Conservation (phyloP, 2,113 vertebrate species). For the Deroptyus accipitrinus region DNA sequence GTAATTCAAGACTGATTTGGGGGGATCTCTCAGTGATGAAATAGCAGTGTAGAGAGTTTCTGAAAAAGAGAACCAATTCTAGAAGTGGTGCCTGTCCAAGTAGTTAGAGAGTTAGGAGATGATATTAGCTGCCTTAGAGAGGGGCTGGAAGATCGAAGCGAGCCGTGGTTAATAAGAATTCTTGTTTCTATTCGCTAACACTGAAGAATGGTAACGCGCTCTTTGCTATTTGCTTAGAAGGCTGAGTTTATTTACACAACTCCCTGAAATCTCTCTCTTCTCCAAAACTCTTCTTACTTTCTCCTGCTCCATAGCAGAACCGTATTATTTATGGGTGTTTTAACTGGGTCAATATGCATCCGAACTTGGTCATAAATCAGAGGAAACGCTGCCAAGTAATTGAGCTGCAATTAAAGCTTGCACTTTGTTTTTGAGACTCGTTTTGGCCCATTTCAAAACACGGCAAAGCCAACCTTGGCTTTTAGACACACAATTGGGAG, state of each 20-base stretch:
- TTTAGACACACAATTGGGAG: not conserved
- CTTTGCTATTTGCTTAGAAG: slow-evolving; percentile 42
- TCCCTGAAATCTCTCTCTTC: slow-evolving; percentile 37
- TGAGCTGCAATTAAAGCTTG: slow-evolving; percentile 74
- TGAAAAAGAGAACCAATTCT: not conserved
- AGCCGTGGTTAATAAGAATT: not conserved
- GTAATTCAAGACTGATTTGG: not conserved
- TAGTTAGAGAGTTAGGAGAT: not conserved
- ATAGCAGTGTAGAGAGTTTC: not conserved
- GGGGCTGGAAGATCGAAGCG: not conserved
- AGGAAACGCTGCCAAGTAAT: slow-evolving; percentile 75
- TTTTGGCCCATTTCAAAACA: slow-evolving; percentile 65
- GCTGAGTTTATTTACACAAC: slow-evolving; percentile 31
- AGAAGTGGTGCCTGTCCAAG: not conserved
- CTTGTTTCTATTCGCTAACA: slow-evolving; percentile 12
- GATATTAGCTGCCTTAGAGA: not conserved
- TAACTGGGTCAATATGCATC: slow-evolving; percentile 76
- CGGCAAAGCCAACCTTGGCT: not conserved
- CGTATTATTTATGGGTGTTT: slow-evolving; percentile 76
- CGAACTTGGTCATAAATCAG: slow-evolving; percentile 79
- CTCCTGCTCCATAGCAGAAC: slow-evolving; percentile 50
- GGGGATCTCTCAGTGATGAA: not conserved
- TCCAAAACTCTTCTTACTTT: slow-evolving; percentile 58
- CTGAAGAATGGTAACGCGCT: not conserved
- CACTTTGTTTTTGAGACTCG: slow-evolving; percentile 63